phyloP scores from a whole-genome alignment of 1,140 invertebrate genomes.

The Achroia grisella region DNA sequence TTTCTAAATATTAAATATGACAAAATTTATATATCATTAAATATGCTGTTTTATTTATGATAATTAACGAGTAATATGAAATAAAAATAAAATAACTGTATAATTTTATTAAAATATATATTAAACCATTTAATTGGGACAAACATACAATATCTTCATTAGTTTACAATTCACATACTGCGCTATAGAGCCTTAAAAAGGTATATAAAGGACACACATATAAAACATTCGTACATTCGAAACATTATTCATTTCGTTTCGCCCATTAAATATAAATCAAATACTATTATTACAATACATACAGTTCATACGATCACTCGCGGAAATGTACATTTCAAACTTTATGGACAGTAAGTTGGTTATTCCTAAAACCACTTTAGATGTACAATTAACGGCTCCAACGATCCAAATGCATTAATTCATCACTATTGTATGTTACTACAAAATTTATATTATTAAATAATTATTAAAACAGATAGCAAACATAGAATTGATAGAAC shows the following conservation, averaged over 20 bases:
- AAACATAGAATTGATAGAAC: constrained; percentile 19
- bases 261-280: constrained; percentile 30
- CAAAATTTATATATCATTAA: constrained; percentile 1
- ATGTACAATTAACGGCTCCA: constrained; percentile 4
- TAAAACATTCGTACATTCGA: constrained; percentile 51
- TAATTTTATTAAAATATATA: constrained; percentile 72
- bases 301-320: constrained; percentile 19
- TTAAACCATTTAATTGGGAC: constrained; percentile 71
- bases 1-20: background rate
- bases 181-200: constrained; percentile 57
- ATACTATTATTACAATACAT: constrained; percentile 17
- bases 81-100: constrained; percentile 28
- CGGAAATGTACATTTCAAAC: constrained; percentile 28
- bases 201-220: constrained; percentile 60
- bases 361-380: constrained; percentile 18
- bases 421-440: constrained; percentile 7
- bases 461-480: constrained; percentile 17
- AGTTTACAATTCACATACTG: constrained; percentile 65
- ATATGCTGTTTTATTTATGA: background rate
- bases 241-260: constrained; percentile 26
- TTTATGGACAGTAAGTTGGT: constrained; percentile 13
- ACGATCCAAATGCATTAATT: constrained; percentile 13
- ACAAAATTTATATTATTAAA: background rate
- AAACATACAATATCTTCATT: constrained; percentile 72
- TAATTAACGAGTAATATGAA: background rate